Evolutionary conservation across 2,113 vertebrate species (phyloP).

Genomic region (Deroptyus accipitrinus): DNA sequence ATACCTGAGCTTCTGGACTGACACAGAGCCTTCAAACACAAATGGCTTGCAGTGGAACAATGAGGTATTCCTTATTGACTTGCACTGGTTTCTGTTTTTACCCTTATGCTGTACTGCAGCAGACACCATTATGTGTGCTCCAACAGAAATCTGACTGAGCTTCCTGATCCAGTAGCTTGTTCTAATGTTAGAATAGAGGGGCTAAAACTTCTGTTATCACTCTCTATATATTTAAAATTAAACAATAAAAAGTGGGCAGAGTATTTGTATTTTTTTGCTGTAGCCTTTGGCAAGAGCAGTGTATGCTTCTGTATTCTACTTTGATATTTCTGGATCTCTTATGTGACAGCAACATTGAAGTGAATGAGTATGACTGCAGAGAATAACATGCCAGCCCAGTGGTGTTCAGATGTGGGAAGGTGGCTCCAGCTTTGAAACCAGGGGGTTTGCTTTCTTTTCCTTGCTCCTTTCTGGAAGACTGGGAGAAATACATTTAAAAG

Average conservation of each 20-base stretch:
- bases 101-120: not conserved
- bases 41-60: not conserved
- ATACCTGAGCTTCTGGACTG: not conserved
- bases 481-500: not conserved
- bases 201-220: not conserved
- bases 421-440: not conserved
- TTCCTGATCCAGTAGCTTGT: not conserved
- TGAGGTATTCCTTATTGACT: not conserved
- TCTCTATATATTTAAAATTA: not conserved
- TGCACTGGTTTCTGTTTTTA: not conserved
- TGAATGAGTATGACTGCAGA: not conserved
- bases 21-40: not conserved
- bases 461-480: not conserved
- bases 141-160: not conserved
- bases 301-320: slow-evolving; percentile 2
- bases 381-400: not conserved
- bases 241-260: not conserved
- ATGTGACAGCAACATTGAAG: slow-evolving; percentile 17
- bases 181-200: not conserved
- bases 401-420: not conserved
- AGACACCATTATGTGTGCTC: not conserved
- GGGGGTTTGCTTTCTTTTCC: not conserved
- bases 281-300: slow-evolving; percentile 26
- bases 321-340: slow-evolving; percentile 33
- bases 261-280: slow-evolving; percentile 1